phyloP scores from a whole-genome alignment of 92 coral and sea anemone genomes.

The Micromussa lordhowensis region DNA sequence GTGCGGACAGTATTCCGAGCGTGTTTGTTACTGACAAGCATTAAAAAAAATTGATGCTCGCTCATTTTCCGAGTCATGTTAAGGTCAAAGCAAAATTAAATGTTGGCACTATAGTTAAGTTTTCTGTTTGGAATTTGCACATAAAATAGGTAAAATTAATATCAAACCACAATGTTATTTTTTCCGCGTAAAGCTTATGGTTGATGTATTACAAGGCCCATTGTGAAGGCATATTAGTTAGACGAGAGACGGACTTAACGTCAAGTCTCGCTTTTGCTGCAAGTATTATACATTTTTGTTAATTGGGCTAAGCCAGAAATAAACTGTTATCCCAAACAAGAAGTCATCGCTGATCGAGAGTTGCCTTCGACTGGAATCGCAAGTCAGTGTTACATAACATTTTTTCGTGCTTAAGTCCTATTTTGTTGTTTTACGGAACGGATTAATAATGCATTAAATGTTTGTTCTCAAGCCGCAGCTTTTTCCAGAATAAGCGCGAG shows the following conservation, averaged over 20 bases:
- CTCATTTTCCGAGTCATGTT: not conserved
- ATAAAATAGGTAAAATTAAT: not conserved
- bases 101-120: not conserved
- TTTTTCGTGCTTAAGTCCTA: not conserved
- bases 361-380: not conserved
- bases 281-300: not conserved
- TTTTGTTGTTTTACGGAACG: not conserved
- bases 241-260: not conserved
- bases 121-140: not conserved
- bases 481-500: not conserved
- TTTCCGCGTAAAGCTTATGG: not conserved
- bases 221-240: too few relatives aligned
- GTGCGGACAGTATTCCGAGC: not conserved
- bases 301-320: not conserved
- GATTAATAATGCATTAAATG: constrained; percentile 21
- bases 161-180: not conserved
- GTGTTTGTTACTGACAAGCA: not conserved
- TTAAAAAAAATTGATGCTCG: not conserved
- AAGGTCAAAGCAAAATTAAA: not conserved
- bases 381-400: not conserved
- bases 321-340: not conserved
- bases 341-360: not conserved
- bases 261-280: not conserved
- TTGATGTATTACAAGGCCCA: not conserved
- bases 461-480: not conserved